Base-by-base conservation (phyloP, 2,888 invertebrate genomes). In the Xestia xanthographa region DNA sequence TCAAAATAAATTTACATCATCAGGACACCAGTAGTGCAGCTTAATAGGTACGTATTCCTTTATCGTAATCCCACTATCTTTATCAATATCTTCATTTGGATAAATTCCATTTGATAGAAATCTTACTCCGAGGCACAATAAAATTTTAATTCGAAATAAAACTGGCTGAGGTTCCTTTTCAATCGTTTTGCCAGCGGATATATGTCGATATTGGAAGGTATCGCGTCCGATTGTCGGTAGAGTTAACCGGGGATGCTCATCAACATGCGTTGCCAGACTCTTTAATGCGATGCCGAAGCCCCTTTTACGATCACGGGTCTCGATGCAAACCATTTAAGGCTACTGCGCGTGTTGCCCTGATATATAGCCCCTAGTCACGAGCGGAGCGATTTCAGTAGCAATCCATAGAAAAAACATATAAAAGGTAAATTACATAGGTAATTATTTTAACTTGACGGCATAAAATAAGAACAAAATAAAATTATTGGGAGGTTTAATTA, bases 291-390 rank as follows among this genome's bases (percentile, higher is more conserved):
- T 87, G 85, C 88, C 89, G 88, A 89, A 88, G 88, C 88, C 88
- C 87, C 92, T 91, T 91, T 91, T 91, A 92, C 89, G 90, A 87
- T 85, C 86, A 83, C 83, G 87, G 86, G 89, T 89, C 90, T 92
- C 89, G 87, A 86, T 89, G 84, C 86, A 78, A 86, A 74, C 92
- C 91, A 90, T 93, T 90, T 92, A 92, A 88, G 93, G 92, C 75
- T 84, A 78, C 87, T 86, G 89, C 89, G 91, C 91, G 91, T 92
- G 91, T 92, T 90, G 80, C 87, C 83, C 87, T 89, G 84, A 88
- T 90, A 90, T 89, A 88, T 86, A 83, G 79, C 83, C 74, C 75
- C 85, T 83, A 86, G 87, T 87, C 87, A 88, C 83, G 83, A 88
- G 90, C 86, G 82, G 77, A 89, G 90, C 91, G 91, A 87, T 88